Percentiles rank a stretch among this genome's conserved stretches.
Conservation (phyloP, 2,888 invertebrate genomes). For the Pollenia angustigena region DNA sequence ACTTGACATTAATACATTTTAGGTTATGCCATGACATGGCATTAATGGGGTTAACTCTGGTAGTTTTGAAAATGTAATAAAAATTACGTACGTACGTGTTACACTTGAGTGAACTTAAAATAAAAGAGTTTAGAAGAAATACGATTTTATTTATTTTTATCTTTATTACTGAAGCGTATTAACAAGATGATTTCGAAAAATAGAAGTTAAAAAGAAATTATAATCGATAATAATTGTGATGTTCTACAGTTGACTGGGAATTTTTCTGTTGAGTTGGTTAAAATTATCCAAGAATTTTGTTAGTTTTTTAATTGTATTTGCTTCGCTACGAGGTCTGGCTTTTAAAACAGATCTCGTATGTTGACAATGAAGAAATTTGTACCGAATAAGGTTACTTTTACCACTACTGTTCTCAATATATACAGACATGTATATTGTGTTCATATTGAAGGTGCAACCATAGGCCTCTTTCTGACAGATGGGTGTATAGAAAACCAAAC, state of each 20-base stretch:
- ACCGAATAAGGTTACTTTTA: too few species aligned
- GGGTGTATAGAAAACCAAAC: too few species aligned
- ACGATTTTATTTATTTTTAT: background rate
- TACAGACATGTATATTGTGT: too few species aligned
- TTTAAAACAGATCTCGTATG: too few species aligned
- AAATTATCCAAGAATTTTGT: too few species aligned
- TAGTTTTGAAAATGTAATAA: background rate
- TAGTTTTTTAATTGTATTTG: too few species aligned
- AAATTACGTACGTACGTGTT: background rate
- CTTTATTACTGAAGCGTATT: background rate
- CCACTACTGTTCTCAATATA: too few species aligned
- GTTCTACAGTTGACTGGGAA: background rate
- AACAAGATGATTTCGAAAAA: background rate
- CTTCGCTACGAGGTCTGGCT: too few species aligned
- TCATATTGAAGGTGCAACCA: too few species aligned
- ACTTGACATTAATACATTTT: background rate
- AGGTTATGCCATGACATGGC: conserved; percentile 1
- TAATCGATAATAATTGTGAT: background rate
- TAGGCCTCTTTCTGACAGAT: too few species aligned
- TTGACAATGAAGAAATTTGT: too few species aligned
- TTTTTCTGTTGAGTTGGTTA: too few species aligned
- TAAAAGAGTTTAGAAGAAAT: background rate
- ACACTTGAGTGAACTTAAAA: background rate
- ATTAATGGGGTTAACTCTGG: background rate
- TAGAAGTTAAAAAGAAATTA: background rate